Percentiles rank a stretch among this genome's conserved stretches.
Conservation (phyloP, 1,140 invertebrate species). For the Dryas iulia region DNA sequence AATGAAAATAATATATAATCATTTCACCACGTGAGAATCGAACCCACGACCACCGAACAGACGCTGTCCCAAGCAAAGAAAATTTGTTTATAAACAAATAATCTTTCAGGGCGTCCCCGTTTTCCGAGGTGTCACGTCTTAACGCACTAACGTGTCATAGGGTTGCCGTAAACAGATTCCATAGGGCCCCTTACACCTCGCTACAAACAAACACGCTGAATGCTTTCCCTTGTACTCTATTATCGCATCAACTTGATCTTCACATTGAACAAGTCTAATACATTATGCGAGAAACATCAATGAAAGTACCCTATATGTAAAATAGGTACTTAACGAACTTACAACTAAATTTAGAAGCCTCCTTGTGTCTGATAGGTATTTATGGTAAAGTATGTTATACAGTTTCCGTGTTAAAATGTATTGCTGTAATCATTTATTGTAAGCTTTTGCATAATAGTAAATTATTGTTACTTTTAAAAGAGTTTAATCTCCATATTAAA, state of each 20-base stretch:
- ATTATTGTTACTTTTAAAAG: too few species aligned
- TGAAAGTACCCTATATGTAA: slow-evolving; percentile 15
- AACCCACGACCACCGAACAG: too few species aligned
- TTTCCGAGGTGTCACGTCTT: slow-evolving; percentile 30
- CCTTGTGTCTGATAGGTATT: neutral
- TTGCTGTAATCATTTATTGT: too few species aligned
- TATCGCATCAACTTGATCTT: slow-evolving; percentile 59
- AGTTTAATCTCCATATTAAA: too few species aligned
- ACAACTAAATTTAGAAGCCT: slow-evolving; percentile 18
- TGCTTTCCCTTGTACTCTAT: slow-evolving; percentile 67
- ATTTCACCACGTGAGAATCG: too few species aligned
- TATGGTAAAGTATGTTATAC: neutral
- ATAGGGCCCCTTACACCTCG: slow-evolving; percentile 31
- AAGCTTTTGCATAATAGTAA: too few species aligned
- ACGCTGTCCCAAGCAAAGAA: too few species aligned
- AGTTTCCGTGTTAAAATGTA: neutral
- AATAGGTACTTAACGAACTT: slow-evolving; percentile 24
- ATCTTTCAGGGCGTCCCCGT: neutral
- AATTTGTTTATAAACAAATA: neutral
- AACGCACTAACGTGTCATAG: slow-evolving; percentile 52
- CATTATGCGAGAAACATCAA: slow-evolving; percentile 24
- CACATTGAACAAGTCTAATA: slow-evolving; percentile 24
- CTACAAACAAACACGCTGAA: slow-evolving; percentile 54
- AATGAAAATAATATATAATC: too few species aligned
- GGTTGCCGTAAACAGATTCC: slow-evolving; percentile 60